Evolutionary conservation across 1,140 invertebrate genomes (phyloP).

Genomic region (Drosophila pseudoobscura): DNA sequence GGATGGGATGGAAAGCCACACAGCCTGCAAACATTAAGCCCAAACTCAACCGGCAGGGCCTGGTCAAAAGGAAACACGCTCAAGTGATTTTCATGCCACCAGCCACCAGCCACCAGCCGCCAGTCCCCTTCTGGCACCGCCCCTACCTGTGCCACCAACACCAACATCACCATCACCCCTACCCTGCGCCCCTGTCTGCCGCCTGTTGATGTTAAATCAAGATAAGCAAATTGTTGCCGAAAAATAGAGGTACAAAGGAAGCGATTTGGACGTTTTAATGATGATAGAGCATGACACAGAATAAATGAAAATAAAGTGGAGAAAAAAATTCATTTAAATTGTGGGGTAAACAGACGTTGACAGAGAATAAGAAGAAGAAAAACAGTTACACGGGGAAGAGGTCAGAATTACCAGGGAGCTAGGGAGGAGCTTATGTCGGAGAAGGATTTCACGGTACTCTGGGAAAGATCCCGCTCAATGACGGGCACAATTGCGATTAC

Average conservation of each 20-base stretch:
- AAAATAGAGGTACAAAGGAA: constrained; percentile 73
- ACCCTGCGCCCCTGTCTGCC: constrained; percentile 21
- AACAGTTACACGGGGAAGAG: background rate
- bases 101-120: constrained; percentile 27
- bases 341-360: constrained; percentile 31
- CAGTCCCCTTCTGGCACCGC: constrained; percentile 36
- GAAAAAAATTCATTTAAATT: constrained; percentile 68
- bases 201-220: constrained; percentile 70
- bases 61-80: constrained; percentile 75
- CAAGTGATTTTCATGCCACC: constrained; percentile 73
- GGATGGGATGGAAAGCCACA: constrained; percentile 39
- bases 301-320: constrained; percentile 68
- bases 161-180: constrained; percentile 15
- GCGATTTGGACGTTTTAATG: constrained; percentile 79
- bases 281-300: constrained; percentile 80
- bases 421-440: constrained; percentile 10
- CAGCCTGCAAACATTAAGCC: constrained; percentile 50
- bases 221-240: constrained; percentile 82
- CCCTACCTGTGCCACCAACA: constrained; percentile 10
- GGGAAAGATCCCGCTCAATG: constrained; percentile 5
- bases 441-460: constrained; percentile 23
- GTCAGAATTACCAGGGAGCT: background rate
- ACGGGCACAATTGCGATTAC: constrained; percentile 14
- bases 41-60: constrained; percentile 17
- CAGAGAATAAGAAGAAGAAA: background rate